A percentile compares a stretch with the other conserved stretches of the same genome.
phyloP scores from a whole-genome alignment of 2,888 invertebrate genomes.

The Ypsolopha sequella region DNA sequence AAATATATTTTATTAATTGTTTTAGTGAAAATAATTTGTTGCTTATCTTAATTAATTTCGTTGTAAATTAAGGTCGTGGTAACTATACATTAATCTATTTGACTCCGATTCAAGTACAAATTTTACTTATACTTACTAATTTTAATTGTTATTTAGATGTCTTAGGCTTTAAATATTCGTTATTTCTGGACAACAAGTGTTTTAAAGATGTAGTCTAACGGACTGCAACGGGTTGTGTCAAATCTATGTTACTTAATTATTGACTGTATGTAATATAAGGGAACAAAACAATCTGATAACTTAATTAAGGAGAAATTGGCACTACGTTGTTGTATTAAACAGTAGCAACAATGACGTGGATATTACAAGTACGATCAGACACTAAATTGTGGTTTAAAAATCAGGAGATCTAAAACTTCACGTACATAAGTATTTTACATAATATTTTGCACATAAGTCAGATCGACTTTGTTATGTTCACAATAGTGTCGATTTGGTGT shows the following conservation, averaged over 20 bases:
- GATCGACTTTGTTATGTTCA: no score
- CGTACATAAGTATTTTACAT: no score
- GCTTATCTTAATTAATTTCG: slow-evolving; percentile 15
- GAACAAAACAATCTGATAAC: background rate
- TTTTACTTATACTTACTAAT: slow-evolving; percentile 44
- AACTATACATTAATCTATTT: slow-evolving; percentile 26
- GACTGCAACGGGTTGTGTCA: background rate
- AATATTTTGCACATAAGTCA: no score
- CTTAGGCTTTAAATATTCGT: slow-evolving; percentile 22
- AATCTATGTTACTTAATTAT: background rate
- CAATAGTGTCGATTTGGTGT: no score
- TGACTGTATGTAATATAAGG: background rate
- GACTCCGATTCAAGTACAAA: slow-evolving; percentile 69
- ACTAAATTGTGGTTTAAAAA: no score
- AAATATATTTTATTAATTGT: slow-evolving; percentile 65
- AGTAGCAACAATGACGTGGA: background rate
- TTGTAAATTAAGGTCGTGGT: slow-evolving; percentile 1
- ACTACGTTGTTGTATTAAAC: background rate
- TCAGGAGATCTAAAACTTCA: no score
- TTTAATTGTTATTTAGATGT: slow-evolving; percentile 65
- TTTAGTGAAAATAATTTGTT: slow-evolving; percentile 48
- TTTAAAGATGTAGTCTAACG: background rate
- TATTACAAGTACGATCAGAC: no score
- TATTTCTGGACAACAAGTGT: background rate
- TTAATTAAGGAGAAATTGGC: background rate